A percentile compares a stretch with the other conserved stretches of the same genome.
Conservation (phyloP, 2,797 vertebrate species). For the Myoxocephalus aenaeus region DNA sequence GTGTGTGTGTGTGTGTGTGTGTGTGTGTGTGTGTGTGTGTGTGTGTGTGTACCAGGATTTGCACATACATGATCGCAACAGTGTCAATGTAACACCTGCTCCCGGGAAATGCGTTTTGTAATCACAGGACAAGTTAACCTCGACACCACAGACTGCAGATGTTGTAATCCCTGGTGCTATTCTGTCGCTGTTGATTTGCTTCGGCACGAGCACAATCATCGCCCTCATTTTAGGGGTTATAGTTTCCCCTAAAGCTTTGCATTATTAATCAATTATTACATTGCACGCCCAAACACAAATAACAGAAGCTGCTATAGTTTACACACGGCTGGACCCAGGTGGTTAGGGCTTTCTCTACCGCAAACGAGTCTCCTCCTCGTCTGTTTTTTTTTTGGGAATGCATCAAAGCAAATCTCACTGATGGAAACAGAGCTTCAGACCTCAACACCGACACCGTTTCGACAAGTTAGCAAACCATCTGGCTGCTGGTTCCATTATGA, state of each 20-base stretch:
- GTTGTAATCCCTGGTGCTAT: constrained; percentile 79
- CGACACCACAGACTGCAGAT: constrained; percentile 81
- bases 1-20: constrained; percentile 10
- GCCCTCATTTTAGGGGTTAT: constrained; percentile 81
- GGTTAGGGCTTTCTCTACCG: constrained; percentile 37
- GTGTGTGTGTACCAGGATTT: constrained; percentile 35
- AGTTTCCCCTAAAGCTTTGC: constrained; percentile 79
- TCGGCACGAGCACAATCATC: constrained; percentile 69
- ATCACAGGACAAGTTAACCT: constrained; percentile 84
- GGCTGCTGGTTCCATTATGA: constrained; percentile 22
- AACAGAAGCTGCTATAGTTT: constrained; percentile 57
- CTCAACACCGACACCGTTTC: constrained; percentile 30
- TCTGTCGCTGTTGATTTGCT: constrained; percentile 82
- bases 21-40: constrained; percentile 24
- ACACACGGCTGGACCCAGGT: constrained; percentile 63
- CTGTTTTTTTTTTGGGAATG: constrained; percentile 16
- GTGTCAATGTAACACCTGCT: constrained; percentile 83
- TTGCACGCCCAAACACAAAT: constrained; percentile 59
- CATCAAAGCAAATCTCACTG: constrained; percentile 33
- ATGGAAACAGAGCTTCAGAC: constrained; percentile 29
- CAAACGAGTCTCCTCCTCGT: constrained; percentile 15
- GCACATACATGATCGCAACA: constrained; percentile 68
- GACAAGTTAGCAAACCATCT: constrained; percentile 10
- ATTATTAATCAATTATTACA: constrained; percentile 85
- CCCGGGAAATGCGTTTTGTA: constrained; percentile 78